A percentile compares a stretch with the other conserved stretches of the same genome.
These are phyloP conservation scores for Microtus montanus DNA, from an alignment of 2,113 vertebrate species.

Conservation along the genomic window DNA sequence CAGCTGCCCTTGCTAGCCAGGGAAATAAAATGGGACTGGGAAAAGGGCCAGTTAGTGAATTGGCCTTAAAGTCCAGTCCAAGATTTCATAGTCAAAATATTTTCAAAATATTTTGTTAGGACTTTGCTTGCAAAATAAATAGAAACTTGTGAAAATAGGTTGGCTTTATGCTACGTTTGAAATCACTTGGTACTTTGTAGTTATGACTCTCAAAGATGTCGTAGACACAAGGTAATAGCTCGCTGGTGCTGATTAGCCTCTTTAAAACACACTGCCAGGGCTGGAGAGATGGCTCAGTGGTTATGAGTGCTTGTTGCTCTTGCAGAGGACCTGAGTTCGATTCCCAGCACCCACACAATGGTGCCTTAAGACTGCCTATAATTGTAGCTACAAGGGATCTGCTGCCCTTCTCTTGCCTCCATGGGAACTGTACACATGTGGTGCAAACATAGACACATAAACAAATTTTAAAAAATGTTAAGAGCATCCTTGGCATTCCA, in stretches of 20 bases:
- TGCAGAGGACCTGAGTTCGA: neutral
- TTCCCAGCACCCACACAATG: neutral
- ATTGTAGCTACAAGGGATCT: neutral
- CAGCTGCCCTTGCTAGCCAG: neutral
- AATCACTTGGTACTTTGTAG: neutral
- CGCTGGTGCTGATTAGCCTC: neutral
- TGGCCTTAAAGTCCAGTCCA: constrained; percentile 1
- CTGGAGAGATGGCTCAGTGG: neutral
- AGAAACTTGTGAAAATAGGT: neutral
- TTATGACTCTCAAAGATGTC: neutral
- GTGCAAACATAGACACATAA: neutral
- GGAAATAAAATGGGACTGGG: neutral
- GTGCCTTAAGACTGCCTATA: neutral
- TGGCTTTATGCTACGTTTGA: neutral
- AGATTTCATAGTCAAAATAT: neutral
- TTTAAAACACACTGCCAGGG: neutral
- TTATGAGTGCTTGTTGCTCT: neutral
- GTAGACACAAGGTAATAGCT: constrained; percentile 7
- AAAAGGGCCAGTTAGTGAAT: neutral
- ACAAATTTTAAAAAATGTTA: neutral
- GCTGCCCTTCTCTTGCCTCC: neutral
- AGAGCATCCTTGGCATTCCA: neutral
- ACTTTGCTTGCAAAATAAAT: neutral
- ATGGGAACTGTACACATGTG: neutral
- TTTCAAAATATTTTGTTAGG: constrained; percentile 48